A percentile compares a stretch with the other conserved stretches of the same genome.
Evolutionary conservation across 2,888 invertebrate genomes (phyloP).

Genomic region (Drosophila eohydei): DNA sequence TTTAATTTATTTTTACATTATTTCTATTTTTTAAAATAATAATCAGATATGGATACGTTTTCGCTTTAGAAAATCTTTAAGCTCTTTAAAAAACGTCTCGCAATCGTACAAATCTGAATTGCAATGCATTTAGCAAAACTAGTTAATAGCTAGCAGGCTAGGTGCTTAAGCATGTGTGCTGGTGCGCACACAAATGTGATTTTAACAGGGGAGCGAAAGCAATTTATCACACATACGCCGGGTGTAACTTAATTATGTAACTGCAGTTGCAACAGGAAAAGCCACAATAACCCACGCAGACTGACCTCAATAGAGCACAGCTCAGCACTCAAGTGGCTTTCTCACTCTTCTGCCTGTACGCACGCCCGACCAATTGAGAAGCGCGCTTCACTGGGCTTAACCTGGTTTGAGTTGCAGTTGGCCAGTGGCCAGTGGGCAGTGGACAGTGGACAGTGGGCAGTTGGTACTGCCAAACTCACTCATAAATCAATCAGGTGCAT

Average conservation of each 20-base stretch:
- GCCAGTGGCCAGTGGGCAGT: neutral
- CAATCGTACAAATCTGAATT: neutral
- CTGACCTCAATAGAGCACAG: neutral
- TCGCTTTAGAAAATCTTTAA: too few species aligned
- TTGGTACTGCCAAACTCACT: constrained; percentile 35
- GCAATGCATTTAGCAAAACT: neutral
- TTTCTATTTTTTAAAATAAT: too few species aligned
- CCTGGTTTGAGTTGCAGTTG: constrained; percentile 18
- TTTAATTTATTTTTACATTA: too few species aligned
- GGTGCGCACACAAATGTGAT: constrained; percentile 4
- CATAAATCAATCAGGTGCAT: constrained; percentile 75
- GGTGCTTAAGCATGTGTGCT: constrained; percentile 19
- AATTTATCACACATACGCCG: constrained; percentile 35
- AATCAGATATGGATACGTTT: too few species aligned
- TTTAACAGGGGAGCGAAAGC: constrained; percentile 2
- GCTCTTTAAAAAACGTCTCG: neutral
- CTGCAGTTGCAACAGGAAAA: constrained; percentile 7
- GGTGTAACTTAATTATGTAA: constrained; percentile 32
- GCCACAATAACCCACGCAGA: constrained; percentile 2
- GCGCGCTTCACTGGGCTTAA: constrained; percentile 32
- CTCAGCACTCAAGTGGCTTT: neutral
- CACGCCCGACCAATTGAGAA: constrained; percentile 24
- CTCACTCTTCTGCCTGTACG: neutral
- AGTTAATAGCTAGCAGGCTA: neutral
- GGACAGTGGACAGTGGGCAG: constrained; percentile 1